Evolutionary conservation across 2,113 vertebrate genomes (phyloP), one percentile per base, ranked within the genome.

Genomic region (Seriola aureovittata): DNA sequence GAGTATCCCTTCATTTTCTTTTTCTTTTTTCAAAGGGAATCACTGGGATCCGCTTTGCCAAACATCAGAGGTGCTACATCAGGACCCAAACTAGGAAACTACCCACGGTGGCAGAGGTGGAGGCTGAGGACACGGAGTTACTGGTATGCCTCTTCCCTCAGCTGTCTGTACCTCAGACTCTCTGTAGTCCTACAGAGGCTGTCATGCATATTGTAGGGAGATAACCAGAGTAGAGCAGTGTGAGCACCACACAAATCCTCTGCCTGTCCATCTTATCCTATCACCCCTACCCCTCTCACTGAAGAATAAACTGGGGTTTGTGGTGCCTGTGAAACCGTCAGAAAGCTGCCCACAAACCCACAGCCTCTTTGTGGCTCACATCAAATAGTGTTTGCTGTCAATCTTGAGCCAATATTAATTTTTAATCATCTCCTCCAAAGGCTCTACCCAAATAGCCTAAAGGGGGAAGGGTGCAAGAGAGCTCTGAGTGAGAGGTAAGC

Each of bases 21-120:
- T 77, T 83, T 84, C 68, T 80, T 74, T 90, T 90, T 90, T 91
- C 90, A 91, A 93, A 96, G 95, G 95, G 95, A 89, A 93, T 96
- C 88, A 95, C 92, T 89, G 95, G 93, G 57, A 95, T 96, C 85
- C 92, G 93, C 77, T 96, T 96, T 89, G 85, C 94, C 63, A 93
- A 94, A 91, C 93, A 96, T 93, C 95, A 96, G 91, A 93, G 92
- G 85, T 96, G 95, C 88, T 95, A 95, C 94, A 95, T 96, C 94
- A 94, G 93, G 89, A 90, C 89, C 81, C 95, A 95, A 90, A 94
- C 93, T 66, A 93, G 89, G 78, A 91, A 92, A 52, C 86, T 96
- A 67, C 95, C 95, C 62, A 74, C 69, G 25, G 75, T 90, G 73
- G 64, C 91, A 72, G 89, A 92, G 82, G 85, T 86, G 91, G 85